These are phyloP conservation scores for Saccostrea cuccullata DNA, from an alignment of 1,140 invertebrate genomes.

Conservation along the genomic window DNA sequence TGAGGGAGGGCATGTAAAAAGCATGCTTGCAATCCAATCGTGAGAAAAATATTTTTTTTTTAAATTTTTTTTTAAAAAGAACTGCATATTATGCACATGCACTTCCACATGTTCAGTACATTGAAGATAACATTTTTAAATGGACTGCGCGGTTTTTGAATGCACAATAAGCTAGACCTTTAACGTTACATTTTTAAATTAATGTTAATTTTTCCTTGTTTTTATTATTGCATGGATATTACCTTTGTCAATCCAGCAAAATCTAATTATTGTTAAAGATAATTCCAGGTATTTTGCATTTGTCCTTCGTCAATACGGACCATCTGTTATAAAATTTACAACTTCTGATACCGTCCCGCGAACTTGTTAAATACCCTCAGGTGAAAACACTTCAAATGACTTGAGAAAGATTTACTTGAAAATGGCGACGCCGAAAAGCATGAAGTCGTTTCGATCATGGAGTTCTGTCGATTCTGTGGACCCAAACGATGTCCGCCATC, in stretches of 20 bases:
- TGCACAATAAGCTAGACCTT: too few species aligned
- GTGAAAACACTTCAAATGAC: conserved; percentile 43
- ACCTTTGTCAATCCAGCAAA: not conserved
- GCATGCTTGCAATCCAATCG: too few species aligned
- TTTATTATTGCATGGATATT: not conserved
- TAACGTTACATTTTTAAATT: too few species aligned
- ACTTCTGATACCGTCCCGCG: conserved; percentile 31
- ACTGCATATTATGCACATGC: too few species aligned
- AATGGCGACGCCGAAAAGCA: conserved; percentile 54
- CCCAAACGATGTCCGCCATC: conserved; percentile 50
- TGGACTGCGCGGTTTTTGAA: too few species aligned
- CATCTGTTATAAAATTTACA: conserved; percentile 18
- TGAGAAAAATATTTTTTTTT: too few species aligned
- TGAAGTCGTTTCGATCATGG: conserved; percentile 56
- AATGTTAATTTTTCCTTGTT: too few species aligned
- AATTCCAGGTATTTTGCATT: not conserved
- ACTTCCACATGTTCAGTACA: too few species aligned
- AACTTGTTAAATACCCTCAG: conserved; percentile 51
- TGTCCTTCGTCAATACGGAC: not conserved
- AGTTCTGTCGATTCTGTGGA: conserved; percentile 57
- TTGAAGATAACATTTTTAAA: too few species aligned
- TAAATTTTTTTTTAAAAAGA: too few species aligned
- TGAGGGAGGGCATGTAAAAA: too few species aligned
- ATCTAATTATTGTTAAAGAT: not conserved
- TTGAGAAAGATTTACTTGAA: conserved; percentile 45